Conservation (phyloP, 2,797 vertebrate species). For the Micrastur ruficollis region DNA sequence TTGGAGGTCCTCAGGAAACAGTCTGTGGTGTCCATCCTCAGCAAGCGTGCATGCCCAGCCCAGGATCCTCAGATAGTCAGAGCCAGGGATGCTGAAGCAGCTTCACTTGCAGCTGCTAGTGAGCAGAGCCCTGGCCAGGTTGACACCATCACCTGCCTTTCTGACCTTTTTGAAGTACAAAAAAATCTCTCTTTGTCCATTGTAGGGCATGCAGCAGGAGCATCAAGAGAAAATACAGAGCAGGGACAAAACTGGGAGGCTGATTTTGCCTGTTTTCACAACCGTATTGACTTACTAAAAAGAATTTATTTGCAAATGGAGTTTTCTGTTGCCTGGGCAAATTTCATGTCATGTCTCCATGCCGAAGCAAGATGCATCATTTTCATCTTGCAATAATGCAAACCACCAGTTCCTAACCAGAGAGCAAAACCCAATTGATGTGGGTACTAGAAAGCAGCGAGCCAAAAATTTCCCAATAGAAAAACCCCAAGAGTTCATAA, state of each 20-base stretch:
- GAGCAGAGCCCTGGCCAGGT: background rate
- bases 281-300: background rate
- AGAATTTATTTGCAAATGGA: background rate
- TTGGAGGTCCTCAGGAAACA: background rate
- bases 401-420: background rate
- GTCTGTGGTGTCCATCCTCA: background rate
- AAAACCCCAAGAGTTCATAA: background rate
- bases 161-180: background rate
- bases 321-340: background rate
- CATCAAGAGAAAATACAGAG: background rate
- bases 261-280: background rate
- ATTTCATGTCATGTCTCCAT: background rate
- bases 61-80: background rate
- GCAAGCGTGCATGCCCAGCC: background rate
- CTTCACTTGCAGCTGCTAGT: background rate
- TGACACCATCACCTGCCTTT: background rate
- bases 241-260: background rate
- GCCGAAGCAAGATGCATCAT: background rate
- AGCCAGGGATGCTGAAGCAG: background rate
- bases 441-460: background rate
- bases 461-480: background rate
- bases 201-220: rapidly evolving
- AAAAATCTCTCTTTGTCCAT: background rate
- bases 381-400: background rate
- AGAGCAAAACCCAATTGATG: background rate